A percentile compares a stretch with the other conserved stretches of the same genome.
phyloP scores from a whole-genome alignment of 2,797 vertebrate genomes.

The Hippocampus kuda region DNA sequence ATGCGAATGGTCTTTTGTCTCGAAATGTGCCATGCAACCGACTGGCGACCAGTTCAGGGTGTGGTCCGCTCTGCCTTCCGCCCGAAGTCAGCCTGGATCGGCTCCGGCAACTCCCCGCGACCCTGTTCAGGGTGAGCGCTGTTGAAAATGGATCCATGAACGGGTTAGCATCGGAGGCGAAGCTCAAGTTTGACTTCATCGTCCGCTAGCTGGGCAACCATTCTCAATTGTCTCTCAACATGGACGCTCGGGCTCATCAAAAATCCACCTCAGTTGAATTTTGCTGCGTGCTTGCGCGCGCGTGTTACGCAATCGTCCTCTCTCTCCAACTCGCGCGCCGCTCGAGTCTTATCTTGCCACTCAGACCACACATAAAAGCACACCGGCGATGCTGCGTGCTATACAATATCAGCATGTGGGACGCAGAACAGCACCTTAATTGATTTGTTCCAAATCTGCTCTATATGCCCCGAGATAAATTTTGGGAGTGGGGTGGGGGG shows the following conservation, averaged over 20 bases:
- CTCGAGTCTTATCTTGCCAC: slow-evolving; percentile 48
- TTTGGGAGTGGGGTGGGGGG: background rate
- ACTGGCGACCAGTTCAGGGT: too few relatives aligned
- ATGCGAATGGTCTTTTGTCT: too few relatives aligned
- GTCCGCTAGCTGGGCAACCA: too few relatives aligned
- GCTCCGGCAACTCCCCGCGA: too few relatives aligned
- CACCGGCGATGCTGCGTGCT: slow-evolving; percentile 33
- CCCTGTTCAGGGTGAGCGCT: too few relatives aligned
- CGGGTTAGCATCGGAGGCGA: too few relatives aligned
- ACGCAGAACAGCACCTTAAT: slow-evolving; percentile 52
- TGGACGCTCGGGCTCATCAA: background rate
- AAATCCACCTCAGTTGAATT: slow-evolving; percentile 21
- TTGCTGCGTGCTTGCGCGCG: slow-evolving; percentile 20
- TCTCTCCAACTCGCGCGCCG: slow-evolving; percentile 8
- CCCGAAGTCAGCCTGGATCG: too few relatives aligned
- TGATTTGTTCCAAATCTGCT: slow-evolving; percentile 60
- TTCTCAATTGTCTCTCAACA: background rate
- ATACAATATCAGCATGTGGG: slow-evolving; percentile 37
- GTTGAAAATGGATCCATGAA: too few relatives aligned
- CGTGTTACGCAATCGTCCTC: slow-evolving; percentile 8
- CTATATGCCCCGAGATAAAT: slow-evolving; percentile 53
- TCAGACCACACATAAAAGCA: slow-evolving; percentile 57
- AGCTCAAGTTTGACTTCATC: background rate
- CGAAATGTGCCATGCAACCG: too few relatives aligned
- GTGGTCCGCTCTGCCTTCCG: too few relatives aligned